These are phyloP conservation scores for Phalacrocorax pelagicus DNA, from an alignment of 2,113 vertebrate genomes.

Conservation along the genomic window DNA sequence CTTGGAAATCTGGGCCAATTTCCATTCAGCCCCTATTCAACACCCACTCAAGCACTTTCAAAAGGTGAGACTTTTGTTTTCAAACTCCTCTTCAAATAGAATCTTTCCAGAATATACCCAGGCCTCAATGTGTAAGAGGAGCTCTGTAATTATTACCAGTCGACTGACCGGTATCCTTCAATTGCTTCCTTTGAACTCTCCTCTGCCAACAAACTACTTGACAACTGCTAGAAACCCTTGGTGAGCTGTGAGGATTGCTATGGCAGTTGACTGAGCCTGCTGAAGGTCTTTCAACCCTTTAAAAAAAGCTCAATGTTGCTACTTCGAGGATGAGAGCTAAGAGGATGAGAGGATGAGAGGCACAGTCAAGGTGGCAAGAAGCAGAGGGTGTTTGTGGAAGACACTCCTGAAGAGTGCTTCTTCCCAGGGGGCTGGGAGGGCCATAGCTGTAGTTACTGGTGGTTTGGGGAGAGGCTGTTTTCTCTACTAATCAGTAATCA, in stretches of 20 bases:
- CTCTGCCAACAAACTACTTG: neutral
- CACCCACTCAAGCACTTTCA: neutral
- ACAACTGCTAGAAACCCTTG: neutral
- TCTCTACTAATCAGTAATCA: neutral
- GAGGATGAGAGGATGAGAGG: neutral
- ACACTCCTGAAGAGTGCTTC: neutral
- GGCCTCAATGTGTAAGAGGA: neutral
- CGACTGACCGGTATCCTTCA: neutral
- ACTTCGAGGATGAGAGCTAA: neutral
- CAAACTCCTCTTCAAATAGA: neutral
- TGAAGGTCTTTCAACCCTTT: neutral
- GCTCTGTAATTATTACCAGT: neutral
- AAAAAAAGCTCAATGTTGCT: neutral
- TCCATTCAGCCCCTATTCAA: constrained; percentile 8
- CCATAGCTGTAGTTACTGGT: neutral
- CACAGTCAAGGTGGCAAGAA: neutral
- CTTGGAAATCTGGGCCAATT: neutral
- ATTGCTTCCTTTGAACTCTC: neutral
- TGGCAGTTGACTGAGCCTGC: neutral
- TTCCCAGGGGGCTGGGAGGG: neutral
- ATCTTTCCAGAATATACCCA: neutral
- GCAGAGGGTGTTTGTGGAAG: neutral
- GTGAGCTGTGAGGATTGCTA: neutral
- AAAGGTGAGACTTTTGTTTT: neutral
- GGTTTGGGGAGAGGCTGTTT: neutral